A percentile compares a stretch with the other conserved stretches of the same genome.
Evolutionary conservation across 2,797 vertebrate genomes (phyloP).

Genomic region (Thamnophis elegans): DNA sequence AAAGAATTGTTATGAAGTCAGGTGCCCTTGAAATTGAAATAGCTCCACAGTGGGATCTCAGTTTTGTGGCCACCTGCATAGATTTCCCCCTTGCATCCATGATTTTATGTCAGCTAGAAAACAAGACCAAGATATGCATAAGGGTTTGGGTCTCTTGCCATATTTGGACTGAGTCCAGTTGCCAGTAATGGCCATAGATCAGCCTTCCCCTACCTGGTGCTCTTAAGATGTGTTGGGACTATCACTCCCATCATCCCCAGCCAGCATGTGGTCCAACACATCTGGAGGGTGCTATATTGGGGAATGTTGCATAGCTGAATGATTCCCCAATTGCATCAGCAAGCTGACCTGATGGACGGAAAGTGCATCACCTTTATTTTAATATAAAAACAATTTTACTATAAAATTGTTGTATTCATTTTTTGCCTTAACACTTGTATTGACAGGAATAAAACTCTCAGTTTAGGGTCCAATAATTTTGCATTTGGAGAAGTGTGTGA

Average conservation of each 20-base stretch:
- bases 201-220: background rate
- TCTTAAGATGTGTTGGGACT: background rate
- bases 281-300: conserved; percentile 8
- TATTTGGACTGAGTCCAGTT: background rate
- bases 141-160: background rate
- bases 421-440: background rate
- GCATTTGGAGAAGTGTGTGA: background rate
- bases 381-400: conserved; percentile 3
- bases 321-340: background rate
- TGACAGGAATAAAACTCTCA: background rate
- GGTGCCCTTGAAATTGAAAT: background rate
- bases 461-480: background rate
- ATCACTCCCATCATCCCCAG: background rate
- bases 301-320: background rate
- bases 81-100: background rate
- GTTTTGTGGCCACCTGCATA: background rate
- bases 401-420: background rate
- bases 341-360: background rate
- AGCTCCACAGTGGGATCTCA: background rate
- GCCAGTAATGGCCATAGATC: background rate
- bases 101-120: background rate
- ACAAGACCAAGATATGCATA: background rate
- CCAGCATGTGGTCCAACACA: background rate
- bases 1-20: background rate
- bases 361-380: background rate